Evolutionary conservation across 1,140 invertebrate species (phyloP), one percentile per base, ranked within the genome.

Genomic region (Pomacea maculata): DNA sequence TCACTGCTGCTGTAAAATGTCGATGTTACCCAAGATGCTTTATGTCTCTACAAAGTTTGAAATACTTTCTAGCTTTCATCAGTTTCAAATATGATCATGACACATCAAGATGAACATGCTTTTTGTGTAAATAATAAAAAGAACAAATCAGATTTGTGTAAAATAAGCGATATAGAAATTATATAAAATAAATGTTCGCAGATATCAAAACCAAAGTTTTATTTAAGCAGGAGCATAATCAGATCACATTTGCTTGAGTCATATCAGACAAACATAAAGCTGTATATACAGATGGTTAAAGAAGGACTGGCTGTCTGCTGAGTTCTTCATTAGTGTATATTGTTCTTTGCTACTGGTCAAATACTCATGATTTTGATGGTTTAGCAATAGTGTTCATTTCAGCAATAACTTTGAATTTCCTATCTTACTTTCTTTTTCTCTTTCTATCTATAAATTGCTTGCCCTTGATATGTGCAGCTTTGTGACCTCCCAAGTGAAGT

Each of bases 1-100:
- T 79, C 81, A 11, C 63, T 84, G 64, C 79, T 84, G 29, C 52
- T 67, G 45, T 80, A 54, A 76, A 68, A 7, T 61, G 57, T 1
- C 12, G 1, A 7, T n/a, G 5, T 34, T 15, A 29, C n/a, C 8
- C 29, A n/a, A 25, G 67, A 70, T 15, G 6, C 54, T 19, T 17
- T 54, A 9, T n/a, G 45, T n/a, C 1, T 54, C n/a, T 3, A 29
- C 11, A 8, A 12, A 52, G 71, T 52, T 54, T 21, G 5, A 21
- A 73, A 73, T 54, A 17, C 25, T 34, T 25, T 17, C 10, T 52
- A 21, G n/a, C 19, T 34, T 52, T 73, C 25, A 52, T 6, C 29
- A 29, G 6, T 29, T 73, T 52, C 8, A 19, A 2, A 54, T 21
- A 6, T 52, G 45, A 54, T 11, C 29, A 45, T 6, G 52, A 57